Evolutionary conservation across 2,797 vertebrate genomes (phyloP).

Genomic region (Oceanodroma leucorhoa): DNA sequence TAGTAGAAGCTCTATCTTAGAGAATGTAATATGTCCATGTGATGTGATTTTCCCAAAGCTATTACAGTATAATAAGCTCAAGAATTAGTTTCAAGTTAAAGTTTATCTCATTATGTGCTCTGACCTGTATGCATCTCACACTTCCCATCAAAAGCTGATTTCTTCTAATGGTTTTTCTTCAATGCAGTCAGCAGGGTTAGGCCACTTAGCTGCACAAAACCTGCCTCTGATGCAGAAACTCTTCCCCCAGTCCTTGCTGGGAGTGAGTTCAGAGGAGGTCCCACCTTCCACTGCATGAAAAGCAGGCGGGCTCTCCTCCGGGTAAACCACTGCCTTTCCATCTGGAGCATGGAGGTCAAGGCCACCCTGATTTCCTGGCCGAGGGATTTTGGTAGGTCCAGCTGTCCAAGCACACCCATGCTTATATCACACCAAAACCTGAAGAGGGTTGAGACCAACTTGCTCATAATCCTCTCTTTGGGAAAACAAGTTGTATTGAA

Average conservation of each 20-base stretch:
- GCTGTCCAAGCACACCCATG: not conserved
- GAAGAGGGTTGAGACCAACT: not conserved
- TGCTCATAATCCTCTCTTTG: not conserved
- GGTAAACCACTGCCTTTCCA: not conserved
- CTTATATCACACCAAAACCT: not conserved
- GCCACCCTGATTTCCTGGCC: not conserved
- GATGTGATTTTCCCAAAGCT: slow-evolving; percentile 25
- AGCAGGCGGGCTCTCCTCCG: not conserved
- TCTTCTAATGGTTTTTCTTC: not conserved
- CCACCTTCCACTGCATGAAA: not conserved
- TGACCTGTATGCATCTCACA: slow-evolving; percentile 36
- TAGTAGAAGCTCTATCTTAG: not conserved
- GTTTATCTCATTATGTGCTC: slow-evolving; percentile 53
- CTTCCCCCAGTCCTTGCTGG: not conserved
- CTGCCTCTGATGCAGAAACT: not conserved
- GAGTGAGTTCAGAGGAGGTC: not conserved
- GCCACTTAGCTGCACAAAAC: not conserved
- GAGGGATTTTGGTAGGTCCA: not conserved
- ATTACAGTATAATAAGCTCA: slow-evolving; percentile 16
- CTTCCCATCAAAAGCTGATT: slow-evolving; percentile 34
- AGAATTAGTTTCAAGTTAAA: slow-evolving; percentile 45
- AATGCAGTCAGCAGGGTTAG: not conserved
- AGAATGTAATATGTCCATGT: not conserved
- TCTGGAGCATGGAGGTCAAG: not conserved
- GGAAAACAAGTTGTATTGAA: not conserved